Conservation (phyloP, 2,113 vertebrate genomes). For the Pedionomus torquatus region DNA sequence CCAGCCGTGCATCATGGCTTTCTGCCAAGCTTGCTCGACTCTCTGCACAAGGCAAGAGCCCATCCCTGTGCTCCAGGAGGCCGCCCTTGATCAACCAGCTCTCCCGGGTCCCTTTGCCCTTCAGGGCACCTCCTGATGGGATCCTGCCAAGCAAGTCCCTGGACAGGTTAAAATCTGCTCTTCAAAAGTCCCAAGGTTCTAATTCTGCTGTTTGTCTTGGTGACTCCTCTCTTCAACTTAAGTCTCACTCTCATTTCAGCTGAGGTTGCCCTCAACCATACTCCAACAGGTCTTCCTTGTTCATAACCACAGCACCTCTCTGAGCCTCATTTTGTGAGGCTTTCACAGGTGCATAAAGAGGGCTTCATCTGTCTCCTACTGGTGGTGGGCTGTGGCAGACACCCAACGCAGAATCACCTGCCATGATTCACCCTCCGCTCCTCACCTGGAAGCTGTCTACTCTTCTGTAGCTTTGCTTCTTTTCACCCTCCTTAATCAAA, state of each 20-base stretch:
- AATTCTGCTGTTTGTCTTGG: not conserved
- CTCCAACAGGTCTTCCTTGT: not conserved
- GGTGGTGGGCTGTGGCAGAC: not conserved
- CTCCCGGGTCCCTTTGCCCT: not conserved
- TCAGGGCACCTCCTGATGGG: not conserved
- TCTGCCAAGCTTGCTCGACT: not conserved
- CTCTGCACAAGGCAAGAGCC: not conserved
- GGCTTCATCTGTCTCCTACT: not conserved
- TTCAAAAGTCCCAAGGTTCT: not conserved
- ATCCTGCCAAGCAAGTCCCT: not conserved
- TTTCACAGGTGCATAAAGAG: not conserved
- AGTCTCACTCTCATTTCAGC: not conserved
- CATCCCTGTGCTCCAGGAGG: not conserved
- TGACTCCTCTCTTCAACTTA: not conserved
- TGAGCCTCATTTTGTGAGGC: not conserved
- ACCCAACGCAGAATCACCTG: not conserved
- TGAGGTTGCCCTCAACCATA: not conserved
- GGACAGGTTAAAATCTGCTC: not conserved
- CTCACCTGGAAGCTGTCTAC: not conserved
- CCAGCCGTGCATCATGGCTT: not conserved
- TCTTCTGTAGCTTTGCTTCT: not conserved
- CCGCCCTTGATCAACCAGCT: not conserved
- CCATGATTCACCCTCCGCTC: not conserved
- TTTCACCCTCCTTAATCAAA: constrained; percentile 13
- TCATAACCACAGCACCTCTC: not conserved